phyloP scores from a whole-genome alignment of 2,888 invertebrate species.

The Epirrita christyi region DNA sequence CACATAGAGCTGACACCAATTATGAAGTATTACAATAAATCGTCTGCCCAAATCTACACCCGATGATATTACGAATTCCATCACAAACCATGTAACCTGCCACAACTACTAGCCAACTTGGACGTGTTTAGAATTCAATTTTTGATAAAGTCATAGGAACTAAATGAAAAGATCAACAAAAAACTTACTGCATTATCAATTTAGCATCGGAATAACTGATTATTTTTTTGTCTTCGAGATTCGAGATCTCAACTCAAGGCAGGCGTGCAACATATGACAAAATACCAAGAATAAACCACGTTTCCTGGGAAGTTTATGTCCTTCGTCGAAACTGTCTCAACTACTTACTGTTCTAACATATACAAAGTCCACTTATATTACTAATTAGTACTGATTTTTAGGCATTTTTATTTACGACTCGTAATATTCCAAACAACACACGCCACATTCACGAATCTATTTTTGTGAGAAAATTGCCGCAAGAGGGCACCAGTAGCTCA shows the following conservation, averaged over 20 bases:
- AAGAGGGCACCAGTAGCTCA: constrained; percentile 57
- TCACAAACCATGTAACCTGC: constrained; percentile 56
- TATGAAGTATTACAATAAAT: neutral
- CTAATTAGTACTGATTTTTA: constrained; percentile 62
- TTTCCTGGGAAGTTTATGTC: constrained; percentile 49
- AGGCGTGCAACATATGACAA: constrained; percentile 83
- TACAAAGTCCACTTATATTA: constrained; percentile 59
- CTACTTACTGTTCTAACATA: constrained; percentile 58
- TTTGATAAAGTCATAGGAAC: constrained; percentile 30
- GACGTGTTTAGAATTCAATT: neutral
- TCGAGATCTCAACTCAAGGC: constrained; percentile 79
- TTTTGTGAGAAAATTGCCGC: constrained; percentile 68
- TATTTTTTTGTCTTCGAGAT: constrained; percentile 74
- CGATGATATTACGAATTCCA: constrained; percentile 28
- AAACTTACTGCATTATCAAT: constrained; percentile 82
- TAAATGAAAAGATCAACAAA: constrained; percentile 48
- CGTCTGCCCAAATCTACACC: constrained; percentile 4
- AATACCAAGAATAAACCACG: constrained; percentile 71
- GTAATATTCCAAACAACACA: constrained; percentile 83
- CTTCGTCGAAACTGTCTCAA: constrained; percentile 49
- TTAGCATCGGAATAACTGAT: constrained; percentile 76
- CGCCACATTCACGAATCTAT: constrained; percentile 84
- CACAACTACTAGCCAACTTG: constrained; percentile 36
- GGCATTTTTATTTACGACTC: constrained; percentile 83
- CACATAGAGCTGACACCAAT: too few relatives aligned